phyloP scores from a whole-genome alignment of 2,113 vertebrate genomes.

The Gambusia holbrooki region DNA sequence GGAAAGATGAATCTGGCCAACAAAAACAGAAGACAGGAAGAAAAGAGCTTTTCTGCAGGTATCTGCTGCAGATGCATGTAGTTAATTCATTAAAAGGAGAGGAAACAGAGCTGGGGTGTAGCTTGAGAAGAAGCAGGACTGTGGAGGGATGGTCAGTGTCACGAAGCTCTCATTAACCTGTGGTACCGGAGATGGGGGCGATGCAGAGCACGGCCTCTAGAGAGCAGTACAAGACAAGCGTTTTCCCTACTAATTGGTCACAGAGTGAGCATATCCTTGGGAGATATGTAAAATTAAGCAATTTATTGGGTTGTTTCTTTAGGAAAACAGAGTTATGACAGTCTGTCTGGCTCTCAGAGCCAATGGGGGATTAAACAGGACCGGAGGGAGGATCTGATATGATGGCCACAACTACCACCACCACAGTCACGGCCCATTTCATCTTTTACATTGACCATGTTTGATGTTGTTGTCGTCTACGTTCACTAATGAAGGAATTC shows the following conservation, averaged over 20 bases:
- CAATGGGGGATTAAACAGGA: no score
- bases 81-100: background rate
- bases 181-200: slow-evolving; percentile 5
- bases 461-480: no score
- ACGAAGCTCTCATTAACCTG: slow-evolving; percentile 46
- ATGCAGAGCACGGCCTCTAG: slow-evolving; percentile 34
- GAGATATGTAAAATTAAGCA: slow-evolving; percentile 20
- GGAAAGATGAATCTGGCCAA: background rate
- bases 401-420: no score
- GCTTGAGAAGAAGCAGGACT: background rate
- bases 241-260: slow-evolving; percentile 4
- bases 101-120: background rate
- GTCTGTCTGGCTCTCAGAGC: background rate
- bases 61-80: slow-evolving; percentile 15
- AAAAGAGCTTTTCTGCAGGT: background rate
- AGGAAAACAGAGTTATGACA: background rate
- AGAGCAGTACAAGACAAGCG: slow-evolving; percentile 50
- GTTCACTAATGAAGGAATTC: no score
- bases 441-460: no score
- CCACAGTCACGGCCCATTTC: no score
- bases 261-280: slow-evolving; percentile 12
- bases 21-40: no score
- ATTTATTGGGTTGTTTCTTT: background rate
- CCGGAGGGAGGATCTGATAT: no score
- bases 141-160: slow-evolving; percentile 23